Evolutionary conservation across 2,888 invertebrate genomes (phyloP), one percentile per base, ranked within the genome.

Genomic region (Limnephilus auricula): DNA sequence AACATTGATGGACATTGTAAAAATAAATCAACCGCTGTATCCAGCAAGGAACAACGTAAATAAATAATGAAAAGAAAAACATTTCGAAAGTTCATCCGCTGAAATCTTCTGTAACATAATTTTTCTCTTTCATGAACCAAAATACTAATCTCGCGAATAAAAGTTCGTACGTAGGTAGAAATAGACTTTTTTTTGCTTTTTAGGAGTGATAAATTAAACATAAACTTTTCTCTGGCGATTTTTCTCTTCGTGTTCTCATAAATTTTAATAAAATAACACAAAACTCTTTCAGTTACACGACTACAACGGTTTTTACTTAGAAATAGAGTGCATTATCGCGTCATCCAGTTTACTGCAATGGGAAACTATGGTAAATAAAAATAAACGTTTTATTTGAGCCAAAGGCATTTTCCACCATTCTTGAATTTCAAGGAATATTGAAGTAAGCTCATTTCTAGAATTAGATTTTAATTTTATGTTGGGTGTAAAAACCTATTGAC

Each of bases 331-430:
- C 82, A 34, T 34, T 32, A 37, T 82, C 37, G 25, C 32, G 34
- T 82, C 82, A 82, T 82, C 34, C 80, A 80, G 80, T 82, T 65
- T 65, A 65, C 25, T 65, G 65, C 65, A 65, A 65, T 65, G 65
- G 65, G 6, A 25, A 65, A 65, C 25, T 65, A n/a, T 25, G 65
- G 25, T 65, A n/a, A 65, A 65, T 65, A 65, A 65, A 65, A 65
- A 65, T 65, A 65, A 65, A 65, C 65, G 6, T 65, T n/a, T 65
- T 25, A 4, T 65, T 65, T 65, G 25, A 65, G 65, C n/a, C 65
- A 18, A 65, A 65, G 50, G 50, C 50, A 65, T 65, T 65, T 25
- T 25, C 25, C 18, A 65, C 65, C n/a, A 25, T 9, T 25, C 9
- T 65, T 65, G 25, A 25, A 25, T 65, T 25, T 25, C 13, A 25